Conservation (phyloP, 2,113 vertebrate genomes). For the Thymallus thymallus region DNA sequence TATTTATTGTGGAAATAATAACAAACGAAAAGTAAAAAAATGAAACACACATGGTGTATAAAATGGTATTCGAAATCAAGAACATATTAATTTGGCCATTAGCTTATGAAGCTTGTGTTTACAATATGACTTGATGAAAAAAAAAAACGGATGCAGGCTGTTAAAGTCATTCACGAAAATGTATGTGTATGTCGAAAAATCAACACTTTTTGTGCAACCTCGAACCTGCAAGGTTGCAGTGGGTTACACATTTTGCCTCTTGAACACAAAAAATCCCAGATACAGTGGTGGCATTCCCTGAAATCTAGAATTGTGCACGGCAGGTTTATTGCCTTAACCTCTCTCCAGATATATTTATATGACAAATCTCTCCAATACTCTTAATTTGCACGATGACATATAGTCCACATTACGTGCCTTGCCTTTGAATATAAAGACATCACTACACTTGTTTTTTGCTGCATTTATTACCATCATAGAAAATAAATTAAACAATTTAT, state of each 20-base stretch:
- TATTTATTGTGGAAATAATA: slow-evolving; percentile 83
- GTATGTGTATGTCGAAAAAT: not conserved
- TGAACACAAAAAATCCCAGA: slow-evolving; percentile 59
- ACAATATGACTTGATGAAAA: slow-evolving; percentile 61
- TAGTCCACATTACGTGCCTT: slow-evolving; percentile 98
- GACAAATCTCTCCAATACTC: slow-evolving; percentile 91
- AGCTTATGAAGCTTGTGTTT: slow-evolving; percentile 89
- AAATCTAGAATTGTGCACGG: slow-evolving; percentile 85
- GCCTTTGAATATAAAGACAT: slow-evolving; percentile 95
- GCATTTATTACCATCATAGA: slow-evolving; percentile 99
- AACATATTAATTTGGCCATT: slow-evolving; percentile 84
- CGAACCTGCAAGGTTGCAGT: slow-evolving; percentile 77
- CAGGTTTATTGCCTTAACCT: slow-evolving; percentile 86
- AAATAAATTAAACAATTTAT: slow-evolving; percentile 94
- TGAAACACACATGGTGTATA: slow-evolving; percentile 77
- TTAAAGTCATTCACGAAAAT: slow-evolving; percentile 59
- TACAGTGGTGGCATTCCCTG: slow-evolving; percentile 77
- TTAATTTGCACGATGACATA: slow-evolving; percentile 99
- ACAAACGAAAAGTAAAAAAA: slow-evolving; percentile 51
- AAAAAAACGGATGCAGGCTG: slow-evolving; percentile 77
- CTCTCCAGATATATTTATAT: slow-evolving; percentile 80
- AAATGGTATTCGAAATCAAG: slow-evolving; percentile 79
- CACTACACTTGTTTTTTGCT: slow-evolving; percentile 99
- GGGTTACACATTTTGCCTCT: slow-evolving; percentile 81
- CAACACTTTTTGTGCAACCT: too few relatives aligned